A percentile compares a stretch with the other conserved stretches of the same genome.
Conservation (phyloP, 2,888 invertebrate species). For the Epinotia bilunana region DNA sequence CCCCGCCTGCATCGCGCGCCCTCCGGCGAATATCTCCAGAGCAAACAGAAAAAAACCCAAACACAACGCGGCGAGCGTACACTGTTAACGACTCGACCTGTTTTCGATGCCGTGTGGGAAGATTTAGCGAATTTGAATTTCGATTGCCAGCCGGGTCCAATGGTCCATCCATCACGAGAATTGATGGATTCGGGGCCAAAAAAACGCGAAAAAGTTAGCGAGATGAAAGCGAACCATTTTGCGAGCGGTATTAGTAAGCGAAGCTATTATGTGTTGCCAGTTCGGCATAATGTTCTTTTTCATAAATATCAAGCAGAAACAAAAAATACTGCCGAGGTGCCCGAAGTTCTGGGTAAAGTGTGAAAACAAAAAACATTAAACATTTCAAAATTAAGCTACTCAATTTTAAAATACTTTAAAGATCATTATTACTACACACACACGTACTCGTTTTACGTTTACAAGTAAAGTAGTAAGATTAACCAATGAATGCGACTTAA, state of each 20-base stretch:
- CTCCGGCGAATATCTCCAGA: conserved; percentile 76
- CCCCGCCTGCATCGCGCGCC: conserved; percentile 52
- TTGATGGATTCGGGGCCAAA: conserved; percentile 83
- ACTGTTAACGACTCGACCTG: conserved; percentile 81
- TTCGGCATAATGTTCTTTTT: conserved; percentile 38
- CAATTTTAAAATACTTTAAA: conserved; percentile 19
- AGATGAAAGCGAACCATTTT: conserved; percentile 79
- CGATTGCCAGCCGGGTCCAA: conserved; percentile 74
- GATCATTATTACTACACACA: conserved; percentile 17
- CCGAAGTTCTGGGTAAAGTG: conserved; percentile 25
- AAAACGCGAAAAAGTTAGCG: conserved; percentile 71
- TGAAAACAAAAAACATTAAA: conserved; percentile 40
- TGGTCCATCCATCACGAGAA: conserved; percentile 82
- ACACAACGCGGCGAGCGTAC: conserved; percentile 64
- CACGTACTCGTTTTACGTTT: conserved; percentile 9
- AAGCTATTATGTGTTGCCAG: conserved; percentile 68
- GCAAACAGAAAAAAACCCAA: conserved; percentile 74
- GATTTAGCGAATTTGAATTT: conserved; percentile 85
- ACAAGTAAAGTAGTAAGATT: conserved; percentile 4
- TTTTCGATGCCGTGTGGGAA: conserved; percentile 81
- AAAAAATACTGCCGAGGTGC: conserved; percentile 7
- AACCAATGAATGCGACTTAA: neutral
- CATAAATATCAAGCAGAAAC: conserved; percentile 27
- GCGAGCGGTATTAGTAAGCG: conserved; percentile 75
- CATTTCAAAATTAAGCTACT: conserved; percentile 22